Percentiles rank a stretch among this genome's conserved stretches.
phyloP scores from a whole-genome alignment of 92 coral and sea anemone species.

The Siderastrea radians region DNA sequence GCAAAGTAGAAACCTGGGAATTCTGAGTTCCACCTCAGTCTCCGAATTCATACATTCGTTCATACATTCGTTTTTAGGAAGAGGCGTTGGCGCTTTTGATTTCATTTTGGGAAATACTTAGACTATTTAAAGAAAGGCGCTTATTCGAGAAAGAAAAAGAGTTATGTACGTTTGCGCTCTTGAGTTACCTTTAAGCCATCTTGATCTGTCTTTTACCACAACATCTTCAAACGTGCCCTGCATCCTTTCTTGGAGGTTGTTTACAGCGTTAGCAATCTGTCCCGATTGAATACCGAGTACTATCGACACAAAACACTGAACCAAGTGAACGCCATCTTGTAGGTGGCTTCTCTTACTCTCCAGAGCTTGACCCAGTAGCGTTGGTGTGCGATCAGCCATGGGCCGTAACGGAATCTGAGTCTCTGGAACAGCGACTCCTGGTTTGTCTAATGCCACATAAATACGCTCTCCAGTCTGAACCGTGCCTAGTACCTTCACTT shows the following conservation, averaged over 20 bases:
- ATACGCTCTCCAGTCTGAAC: slow-evolving; percentile 95
- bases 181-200: slow-evolving; percentile 39
- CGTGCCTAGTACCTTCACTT: slow-evolving; percentile 90
- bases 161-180: background rate
- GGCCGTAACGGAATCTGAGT: slow-evolving; percentile 85
- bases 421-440: slow-evolving; percentile 95
- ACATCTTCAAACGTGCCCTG: slow-evolving; percentile 60
- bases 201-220: slow-evolving; percentile 27
- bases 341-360: slow-evolving; percentile 57
- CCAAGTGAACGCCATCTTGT: slow-evolving; percentile 71
- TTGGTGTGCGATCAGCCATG: slow-evolving; percentile 68
- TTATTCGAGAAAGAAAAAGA: background rate
- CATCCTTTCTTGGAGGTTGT: slow-evolving; percentile 75
- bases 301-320: slow-evolving; percentile 94
- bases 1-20: too few species aligned
- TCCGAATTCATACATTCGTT: too few species aligned
- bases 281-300: slow-evolving; percentile 89
- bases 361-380: slow-evolving; percentile 93
- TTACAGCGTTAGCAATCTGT: slow-evolving; percentile 76
- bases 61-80: too few species aligned
- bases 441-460: slow-evolving; percentile 85
- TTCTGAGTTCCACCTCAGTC: too few species aligned
- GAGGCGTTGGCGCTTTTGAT: too few species aligned
- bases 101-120: too few species aligned
- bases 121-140: too few species aligned